These are phyloP conservation scores for Clarias magur DNA, from an alignment of 2,113 vertebrate species.

Conservation along the genomic window DNA sequence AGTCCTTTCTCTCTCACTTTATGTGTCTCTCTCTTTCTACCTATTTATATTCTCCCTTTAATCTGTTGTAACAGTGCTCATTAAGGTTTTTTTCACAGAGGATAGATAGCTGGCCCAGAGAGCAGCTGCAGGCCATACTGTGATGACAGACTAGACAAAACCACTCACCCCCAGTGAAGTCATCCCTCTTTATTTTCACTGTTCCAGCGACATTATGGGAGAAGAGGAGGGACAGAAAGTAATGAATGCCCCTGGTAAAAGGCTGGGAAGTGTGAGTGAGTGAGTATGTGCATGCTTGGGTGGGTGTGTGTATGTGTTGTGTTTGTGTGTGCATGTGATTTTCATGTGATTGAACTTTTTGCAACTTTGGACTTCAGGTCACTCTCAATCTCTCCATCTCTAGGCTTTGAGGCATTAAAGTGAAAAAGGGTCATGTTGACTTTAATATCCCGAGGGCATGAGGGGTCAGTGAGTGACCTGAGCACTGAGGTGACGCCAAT, in stretches of 20 bases:
- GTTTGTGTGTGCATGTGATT: background rate
- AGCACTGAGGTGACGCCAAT: constrained; percentile 14
- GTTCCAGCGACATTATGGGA: constrained; percentile 27
- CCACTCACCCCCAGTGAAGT: constrained; percentile 35
- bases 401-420: constrained; percentile 23
- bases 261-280: constrained; percentile 9
- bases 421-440: constrained; percentile 21
- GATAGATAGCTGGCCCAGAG: constrained; percentile 19
- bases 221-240: constrained; percentile 37
- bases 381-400: background rate
- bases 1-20: background rate
- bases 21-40: background rate
- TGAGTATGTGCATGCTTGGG: background rate
- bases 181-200: constrained; percentile 49
- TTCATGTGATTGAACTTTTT: constrained; percentile 12
- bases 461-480: constrained; percentile 15
- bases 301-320: constrained; percentile 4
- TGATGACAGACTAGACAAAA: constrained; percentile 45
- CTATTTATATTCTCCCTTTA: constrained; percentile 14
- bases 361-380: constrained; percentile 8
- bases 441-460: background rate
- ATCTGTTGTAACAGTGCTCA: constrained; percentile 23
- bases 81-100: constrained; percentile 16
- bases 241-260: constrained; percentile 33
- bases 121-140: constrained; percentile 33